Conservation (phyloP, 2,797 vertebrate genomes). For the Sylvia borin region DNA sequence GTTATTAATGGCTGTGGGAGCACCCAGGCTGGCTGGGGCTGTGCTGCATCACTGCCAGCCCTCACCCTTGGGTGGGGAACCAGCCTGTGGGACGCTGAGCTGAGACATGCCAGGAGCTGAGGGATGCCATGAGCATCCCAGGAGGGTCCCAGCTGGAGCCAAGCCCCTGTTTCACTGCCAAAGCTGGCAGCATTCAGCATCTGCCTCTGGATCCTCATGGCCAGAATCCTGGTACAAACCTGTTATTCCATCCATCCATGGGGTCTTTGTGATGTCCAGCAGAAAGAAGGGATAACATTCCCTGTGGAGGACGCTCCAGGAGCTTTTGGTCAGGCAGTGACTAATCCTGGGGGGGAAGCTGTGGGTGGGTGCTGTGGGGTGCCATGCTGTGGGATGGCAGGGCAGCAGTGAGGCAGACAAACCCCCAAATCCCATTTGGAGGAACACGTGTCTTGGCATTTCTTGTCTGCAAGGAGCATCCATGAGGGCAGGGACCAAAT, state of each 20-base stretch:
- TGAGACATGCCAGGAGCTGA: not conserved
- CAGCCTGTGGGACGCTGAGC: not conserved
- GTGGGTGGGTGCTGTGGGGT: fast-evolving
- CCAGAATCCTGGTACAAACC: not conserved
- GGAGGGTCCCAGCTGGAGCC: not conserved
- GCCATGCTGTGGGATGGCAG: not conserved
- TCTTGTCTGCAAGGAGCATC: not conserved
- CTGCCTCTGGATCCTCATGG: fast-evolving
- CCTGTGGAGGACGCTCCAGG: fast-evolving
- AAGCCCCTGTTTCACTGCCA: not conserved
- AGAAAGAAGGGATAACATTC: not conserved
- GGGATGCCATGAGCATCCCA: not conserved
- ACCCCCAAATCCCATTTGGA: not conserved
- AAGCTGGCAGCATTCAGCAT: not conserved
- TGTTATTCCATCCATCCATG: fast-evolving
- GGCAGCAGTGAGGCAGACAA: not conserved
- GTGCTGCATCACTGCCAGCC: not conserved
- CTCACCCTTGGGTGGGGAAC: fast-evolving
- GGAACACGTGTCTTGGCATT: fast-evolving
- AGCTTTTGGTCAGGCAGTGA: not conserved
- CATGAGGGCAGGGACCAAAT: not conserved
- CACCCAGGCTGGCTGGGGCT: not conserved
- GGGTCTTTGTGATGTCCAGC: not conserved
- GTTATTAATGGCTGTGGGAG: conserved; percentile 43
- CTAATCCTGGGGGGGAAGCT: fast-evolving